phyloP scores from a whole-genome alignment of 1,140 invertebrate genomes.

The Holotrichia oblita region DNA sequence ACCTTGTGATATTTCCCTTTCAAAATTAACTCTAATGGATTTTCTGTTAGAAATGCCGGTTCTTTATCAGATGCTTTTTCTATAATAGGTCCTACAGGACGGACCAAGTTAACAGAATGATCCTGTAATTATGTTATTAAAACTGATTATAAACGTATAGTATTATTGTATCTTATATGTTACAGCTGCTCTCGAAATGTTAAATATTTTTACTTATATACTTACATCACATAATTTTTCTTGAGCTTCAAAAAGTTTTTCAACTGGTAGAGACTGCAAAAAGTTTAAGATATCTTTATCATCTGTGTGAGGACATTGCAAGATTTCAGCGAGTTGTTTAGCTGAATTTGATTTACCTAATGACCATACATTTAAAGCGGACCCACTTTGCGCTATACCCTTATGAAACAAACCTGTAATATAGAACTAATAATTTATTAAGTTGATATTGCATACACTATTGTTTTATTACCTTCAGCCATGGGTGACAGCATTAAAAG shows the following conservation, averaged over 20 bases:
- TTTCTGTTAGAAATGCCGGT: neutral
- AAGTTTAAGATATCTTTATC: neutral
- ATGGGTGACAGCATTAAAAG: slow-evolving; percentile 45
- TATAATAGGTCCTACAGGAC: neutral
- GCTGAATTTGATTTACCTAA: slow-evolving; percentile 69
- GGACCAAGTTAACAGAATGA: neutral
- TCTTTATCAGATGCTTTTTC: neutral
- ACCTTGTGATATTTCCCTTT: neutral
- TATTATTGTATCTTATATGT: neutral
- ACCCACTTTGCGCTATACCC: neutral
- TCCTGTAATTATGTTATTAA: neutral
- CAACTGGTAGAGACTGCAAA: slow-evolving; percentile 53
- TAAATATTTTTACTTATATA: too few relatives aligned
- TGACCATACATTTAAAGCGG: slow-evolving; percentile 61
- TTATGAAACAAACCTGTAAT: slow-evolving; percentile 59
- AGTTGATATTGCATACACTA: too few relatives aligned
- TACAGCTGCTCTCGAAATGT: too few relatives aligned
- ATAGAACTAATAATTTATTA: neutral
- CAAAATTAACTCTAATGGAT: neutral
- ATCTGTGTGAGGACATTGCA: slow-evolving; percentile 50
- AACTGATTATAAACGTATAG: neutral
- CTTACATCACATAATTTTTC: slow-evolving; percentile 58
- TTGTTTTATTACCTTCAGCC: slow-evolving; percentile 51
- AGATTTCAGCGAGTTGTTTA: slow-evolving; percentile 58
- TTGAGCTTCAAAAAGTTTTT: slow-evolving; percentile 58